Percentiles rank a stretch among this genome's conserved stretches.
Conservation (phyloP, 2,888 invertebrate genomes). For the Bimastos eiseni region DNA sequence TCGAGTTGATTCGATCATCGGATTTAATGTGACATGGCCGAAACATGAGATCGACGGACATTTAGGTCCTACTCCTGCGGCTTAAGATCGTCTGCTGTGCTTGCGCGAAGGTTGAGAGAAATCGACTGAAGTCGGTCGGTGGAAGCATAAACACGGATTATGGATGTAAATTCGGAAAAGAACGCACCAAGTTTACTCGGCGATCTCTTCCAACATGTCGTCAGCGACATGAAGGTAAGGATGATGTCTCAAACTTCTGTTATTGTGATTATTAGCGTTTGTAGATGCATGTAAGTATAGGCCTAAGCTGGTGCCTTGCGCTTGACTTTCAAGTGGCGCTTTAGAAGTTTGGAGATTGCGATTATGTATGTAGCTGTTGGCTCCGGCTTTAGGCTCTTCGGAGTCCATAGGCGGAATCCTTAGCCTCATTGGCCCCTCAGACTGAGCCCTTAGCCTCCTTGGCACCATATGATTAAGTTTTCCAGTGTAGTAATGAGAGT, state of each 20-base stretch:
- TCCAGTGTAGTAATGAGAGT: too few species aligned
- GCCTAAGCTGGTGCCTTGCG: too few species aligned
- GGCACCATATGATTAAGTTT: too few species aligned
- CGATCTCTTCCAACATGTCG: background rate
- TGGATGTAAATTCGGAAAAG: slow-evolving; percentile 5
- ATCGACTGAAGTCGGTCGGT: background rate
- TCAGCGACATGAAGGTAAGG: slow-evolving; percentile 3
- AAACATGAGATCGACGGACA: background rate
- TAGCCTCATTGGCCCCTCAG: too few species aligned
- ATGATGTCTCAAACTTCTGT: background rate
- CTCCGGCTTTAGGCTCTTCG: too few species aligned
- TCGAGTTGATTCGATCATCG: background rate
- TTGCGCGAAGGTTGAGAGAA: background rate
- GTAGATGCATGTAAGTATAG: too few species aligned
- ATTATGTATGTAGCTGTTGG: too few species aligned
- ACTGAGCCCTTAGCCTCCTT: too few species aligned
- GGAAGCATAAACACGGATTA: background rate
- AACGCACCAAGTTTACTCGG: background rate
- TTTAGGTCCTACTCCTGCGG: background rate
- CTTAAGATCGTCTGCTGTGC: background rate
- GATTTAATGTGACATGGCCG: background rate
- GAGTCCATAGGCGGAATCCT: too few species aligned
- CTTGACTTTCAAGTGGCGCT: too few species aligned
- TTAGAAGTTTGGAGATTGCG: too few species aligned
- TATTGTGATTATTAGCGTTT: too few species aligned